Evolutionary conservation across 2,797 vertebrate species (phyloP).

Genomic region (Threskiornis aethiopicus): DNA sequence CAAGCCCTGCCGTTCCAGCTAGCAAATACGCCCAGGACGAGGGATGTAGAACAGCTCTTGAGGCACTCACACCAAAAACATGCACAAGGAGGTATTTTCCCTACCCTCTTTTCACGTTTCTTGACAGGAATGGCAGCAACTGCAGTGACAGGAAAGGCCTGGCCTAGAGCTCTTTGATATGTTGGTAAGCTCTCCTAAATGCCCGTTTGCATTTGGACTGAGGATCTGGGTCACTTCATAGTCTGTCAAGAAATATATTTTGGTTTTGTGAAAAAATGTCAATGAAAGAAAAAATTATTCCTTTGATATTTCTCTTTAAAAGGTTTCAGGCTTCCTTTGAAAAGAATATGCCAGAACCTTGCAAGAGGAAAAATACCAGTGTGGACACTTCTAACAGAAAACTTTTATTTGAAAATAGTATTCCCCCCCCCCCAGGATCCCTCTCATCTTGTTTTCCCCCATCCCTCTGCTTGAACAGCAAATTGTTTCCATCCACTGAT

Average conservation of each 20-base stretch:
- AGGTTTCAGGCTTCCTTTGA: constrained; percentile 7
- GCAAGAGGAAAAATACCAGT: not conserved
- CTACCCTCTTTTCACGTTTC: not conserved
- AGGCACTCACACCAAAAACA: not conserved
- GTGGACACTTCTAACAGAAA: constrained; percentile 5
- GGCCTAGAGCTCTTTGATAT: constrained; percentile 3
- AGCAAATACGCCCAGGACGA: not conserved
- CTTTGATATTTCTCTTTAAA: constrained; percentile 44
- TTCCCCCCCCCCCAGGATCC: not conserved
- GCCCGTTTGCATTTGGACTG: not conserved
- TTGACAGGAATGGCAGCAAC: not conserved
- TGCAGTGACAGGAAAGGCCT: not conserved
- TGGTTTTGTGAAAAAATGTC: not conserved
- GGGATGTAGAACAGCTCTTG: not conserved
- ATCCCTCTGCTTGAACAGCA: not conserved
- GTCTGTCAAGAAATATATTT: not conserved
- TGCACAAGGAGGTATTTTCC: not conserved
- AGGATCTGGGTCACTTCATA: not conserved
- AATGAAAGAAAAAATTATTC: not conserved
- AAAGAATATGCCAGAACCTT: not conserved
- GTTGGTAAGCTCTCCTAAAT: not conserved
- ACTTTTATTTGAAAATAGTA: not conserved
- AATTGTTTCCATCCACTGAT: constrained; percentile 7
- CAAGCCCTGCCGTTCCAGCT: not conserved
- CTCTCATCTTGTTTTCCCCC: not conserved